These are phyloP conservation scores for Musca vetustissima DNA, from an alignment of 1,140 invertebrate genomes.

Conservation along the genomic window DNA sequence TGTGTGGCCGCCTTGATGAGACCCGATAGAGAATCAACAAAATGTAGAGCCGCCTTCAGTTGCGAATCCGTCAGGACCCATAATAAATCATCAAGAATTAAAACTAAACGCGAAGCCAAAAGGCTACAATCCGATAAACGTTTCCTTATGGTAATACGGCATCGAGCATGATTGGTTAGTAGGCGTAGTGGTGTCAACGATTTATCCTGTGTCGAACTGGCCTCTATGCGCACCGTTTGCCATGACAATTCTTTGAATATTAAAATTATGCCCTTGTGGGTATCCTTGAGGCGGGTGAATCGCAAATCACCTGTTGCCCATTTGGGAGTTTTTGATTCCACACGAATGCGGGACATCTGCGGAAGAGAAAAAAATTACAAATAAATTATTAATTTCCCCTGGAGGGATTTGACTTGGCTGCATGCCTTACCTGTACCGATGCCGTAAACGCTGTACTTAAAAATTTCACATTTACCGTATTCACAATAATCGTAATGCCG, in stretches of 20 bases:
- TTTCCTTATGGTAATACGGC: slow-evolving; percentile 96
- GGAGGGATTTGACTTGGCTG: too few species aligned
- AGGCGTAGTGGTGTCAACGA: slow-evolving; percentile 87
- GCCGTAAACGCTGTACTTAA: slow-evolving; percentile 92
- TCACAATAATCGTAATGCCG: slow-evolving; percentile 94
- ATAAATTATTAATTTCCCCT: neutral
- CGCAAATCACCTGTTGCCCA: slow-evolving; percentile 84
- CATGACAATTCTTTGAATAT: slow-evolving; percentile 98
- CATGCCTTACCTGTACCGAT: slow-evolving; percentile 80
- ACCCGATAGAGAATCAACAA: slow-evolving; percentile 86
- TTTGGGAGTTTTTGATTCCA: slow-evolving; percentile 90
- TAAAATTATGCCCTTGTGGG: slow-evolving; percentile 82
- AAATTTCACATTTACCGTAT: slow-evolving; percentile 91
- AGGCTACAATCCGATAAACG: slow-evolving; percentile 82
- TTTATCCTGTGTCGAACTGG: slow-evolving; percentile 78
- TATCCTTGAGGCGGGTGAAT: slow-evolving; percentile 88
- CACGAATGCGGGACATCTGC: slow-evolving; percentile 86
- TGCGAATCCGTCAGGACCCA: slow-evolving; percentile 98
- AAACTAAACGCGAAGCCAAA: slow-evolving; percentile 85
- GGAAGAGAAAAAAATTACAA: slow-evolving; percentile 30
- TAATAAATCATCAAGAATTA: slow-evolving; percentile 94
- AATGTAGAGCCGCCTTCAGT: slow-evolving; percentile 90
- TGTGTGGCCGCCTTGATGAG: slow-evolving; percentile 83
- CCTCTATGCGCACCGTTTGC: slow-evolving; percentile 95
- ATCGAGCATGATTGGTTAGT: slow-evolving; percentile 92